Percentiles rank a stretch among this genome's conserved stretches.
These are phyloP conservation scores for Allophyes oxyacanthae DNA, from an alignment of 2,888 invertebrate species.

Conservation along the genomic window DNA sequence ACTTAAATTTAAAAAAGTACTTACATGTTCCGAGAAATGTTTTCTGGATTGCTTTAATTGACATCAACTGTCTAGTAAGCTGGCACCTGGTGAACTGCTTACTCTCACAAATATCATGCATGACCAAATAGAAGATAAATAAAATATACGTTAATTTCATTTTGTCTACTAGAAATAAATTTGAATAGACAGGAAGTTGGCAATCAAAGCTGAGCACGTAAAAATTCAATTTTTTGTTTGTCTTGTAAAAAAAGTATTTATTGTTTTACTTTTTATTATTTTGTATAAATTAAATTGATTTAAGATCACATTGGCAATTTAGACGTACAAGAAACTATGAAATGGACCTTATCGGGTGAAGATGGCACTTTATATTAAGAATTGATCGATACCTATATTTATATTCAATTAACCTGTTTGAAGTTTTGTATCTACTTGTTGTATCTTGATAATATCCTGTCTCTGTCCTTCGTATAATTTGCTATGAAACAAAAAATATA, in stretches of 20 bases:
- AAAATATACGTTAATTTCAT: background rate
- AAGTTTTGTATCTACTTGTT: background rate
- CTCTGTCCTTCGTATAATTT: constrained; percentile 4
- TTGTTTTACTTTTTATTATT: no score
- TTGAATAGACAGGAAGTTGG: no score
- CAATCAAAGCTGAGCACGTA: no score
- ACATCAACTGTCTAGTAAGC: constrained; percentile 63
- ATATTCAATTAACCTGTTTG: constrained; percentile 7
- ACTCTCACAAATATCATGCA: constrained; percentile 46
- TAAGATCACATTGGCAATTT: constrained; percentile 12
- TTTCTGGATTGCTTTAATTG: constrained; percentile 61
- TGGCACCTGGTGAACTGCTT: constrained; percentile 70
- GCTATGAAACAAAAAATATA: background rate
- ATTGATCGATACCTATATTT: background rate
- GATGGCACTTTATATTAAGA: background rate
- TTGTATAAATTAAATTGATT: no score
- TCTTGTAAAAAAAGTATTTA: no score
- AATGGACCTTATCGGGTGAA: background rate
- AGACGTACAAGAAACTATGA: background rate
- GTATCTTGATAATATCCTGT: background rate
- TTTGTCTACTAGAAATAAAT: no score
- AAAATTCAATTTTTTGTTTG: no score
- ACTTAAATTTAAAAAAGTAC: constrained; percentile 51
- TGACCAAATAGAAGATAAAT: background rate
- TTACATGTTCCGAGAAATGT: constrained; percentile 75